Base-by-base conservation (phyloP, 2,888 invertebrate genomes). In the Zaprionus bogoriensis region DNA sequence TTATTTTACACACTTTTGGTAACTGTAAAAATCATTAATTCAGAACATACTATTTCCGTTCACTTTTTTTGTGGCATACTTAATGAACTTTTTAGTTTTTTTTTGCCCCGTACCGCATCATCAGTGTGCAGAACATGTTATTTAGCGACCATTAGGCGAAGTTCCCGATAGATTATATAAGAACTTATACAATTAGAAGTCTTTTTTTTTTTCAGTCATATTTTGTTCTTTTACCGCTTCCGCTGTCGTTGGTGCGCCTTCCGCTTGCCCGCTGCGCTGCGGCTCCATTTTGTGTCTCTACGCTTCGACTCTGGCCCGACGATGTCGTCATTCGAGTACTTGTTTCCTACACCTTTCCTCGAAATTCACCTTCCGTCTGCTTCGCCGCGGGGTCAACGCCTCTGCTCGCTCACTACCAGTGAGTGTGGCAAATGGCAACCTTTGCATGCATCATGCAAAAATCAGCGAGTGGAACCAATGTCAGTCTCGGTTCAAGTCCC, bases 381-480 rank as follows among this genome's bases (percentile, higher is more conserved):
- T 10, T 10, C 4, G 39, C 5, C 12, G 38, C 46, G 75, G 58
- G 72, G 72, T 73, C 72, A 73, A 73, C 58, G 72, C 54, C 61
- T 65, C 44, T 52, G 39, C 55, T 32, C 27, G 32, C 28, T 17
- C 38, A 27, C 19, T 2, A 19, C 47, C 36, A n/a, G 17, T 19
- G 41, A 42, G 39, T 59, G 59, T 59, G 54, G 67, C 67, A 48
- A 50, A 19, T 46, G 42, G 44, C 57, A 63, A 73, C 63, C 60
- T 73, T 71, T 60, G 72, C 64, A 77, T 70, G 63, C 77, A 67
- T 78, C 75, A 76, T 76, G 67, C 68, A 62, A 75, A 71, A 77
- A 79, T 75, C 80, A 76, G 65, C 77, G 68, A 80, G 59, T 68
- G 79, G 79, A 79, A 79, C 79, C 77, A 81, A 81, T 79, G 81